Percentiles rank a stretch among this genome's conserved stretches.
Evolutionary conservation across 2,888 invertebrate species (phyloP).

Genomic region (Halictus ligatus): DNA sequence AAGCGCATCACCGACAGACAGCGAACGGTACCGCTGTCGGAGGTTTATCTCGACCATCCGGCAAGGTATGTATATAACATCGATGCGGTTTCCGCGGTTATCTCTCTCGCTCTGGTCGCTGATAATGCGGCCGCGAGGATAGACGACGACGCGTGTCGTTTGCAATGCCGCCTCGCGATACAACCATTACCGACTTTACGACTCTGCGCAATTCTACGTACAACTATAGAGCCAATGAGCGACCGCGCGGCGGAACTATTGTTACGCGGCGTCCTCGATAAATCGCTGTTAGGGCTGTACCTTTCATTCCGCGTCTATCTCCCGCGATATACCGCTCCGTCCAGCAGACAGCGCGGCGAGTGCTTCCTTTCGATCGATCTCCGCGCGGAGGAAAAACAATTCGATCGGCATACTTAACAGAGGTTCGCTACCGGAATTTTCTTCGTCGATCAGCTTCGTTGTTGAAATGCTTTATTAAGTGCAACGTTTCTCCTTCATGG

Average conservation of each 20-base stretch:
- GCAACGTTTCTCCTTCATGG: too few species aligned
- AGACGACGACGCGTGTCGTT: not conserved
- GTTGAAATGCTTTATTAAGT: too few species aligned
- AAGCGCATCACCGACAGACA: not conserved
- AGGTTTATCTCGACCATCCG: not conserved
- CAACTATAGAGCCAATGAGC: not conserved
- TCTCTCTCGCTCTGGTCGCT: not conserved
- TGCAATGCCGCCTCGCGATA: slow-evolving; percentile 3
- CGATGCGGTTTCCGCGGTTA: slow-evolving; percentile 8
- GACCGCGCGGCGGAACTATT: not conserved
- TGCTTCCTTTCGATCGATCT: not conserved
- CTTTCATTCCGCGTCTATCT: not conserved
- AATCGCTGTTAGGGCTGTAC: not conserved
- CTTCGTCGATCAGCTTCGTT: too few species aligned
- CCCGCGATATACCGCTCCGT: too few species aligned
- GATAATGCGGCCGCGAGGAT: not conserved
- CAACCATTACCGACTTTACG: not conserved
- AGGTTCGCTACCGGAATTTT: not conserved
- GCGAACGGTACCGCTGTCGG: not conserved
- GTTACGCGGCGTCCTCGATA: slow-evolving; percentile 1
- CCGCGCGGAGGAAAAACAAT: not conserved
- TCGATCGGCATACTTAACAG: not conserved
- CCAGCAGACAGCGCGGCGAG: not conserved
- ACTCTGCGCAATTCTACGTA: not conserved
- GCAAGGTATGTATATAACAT: slow-evolving; percentile 9